A percentile compares a stretch with the other conserved stretches of the same genome.
Evolutionary conservation across 2,113 vertebrate species (phyloP).

Genomic region (Thalassoma bifasciatum): DNA sequence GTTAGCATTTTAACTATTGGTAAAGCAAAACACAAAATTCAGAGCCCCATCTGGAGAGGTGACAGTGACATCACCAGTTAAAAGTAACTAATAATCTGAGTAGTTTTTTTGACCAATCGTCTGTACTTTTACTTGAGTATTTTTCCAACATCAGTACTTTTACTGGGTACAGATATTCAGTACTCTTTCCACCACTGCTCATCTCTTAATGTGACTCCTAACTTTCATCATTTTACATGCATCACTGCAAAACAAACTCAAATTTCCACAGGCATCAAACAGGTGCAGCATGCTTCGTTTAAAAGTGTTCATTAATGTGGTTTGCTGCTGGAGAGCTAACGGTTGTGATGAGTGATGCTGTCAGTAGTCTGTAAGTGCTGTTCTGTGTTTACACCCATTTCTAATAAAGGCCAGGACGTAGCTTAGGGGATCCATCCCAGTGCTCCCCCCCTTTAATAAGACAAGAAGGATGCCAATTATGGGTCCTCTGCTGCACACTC

Average conservation of each 20-base stretch:
- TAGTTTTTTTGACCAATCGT: too few species aligned
- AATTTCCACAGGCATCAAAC: not conserved
- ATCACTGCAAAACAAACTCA: not conserved
- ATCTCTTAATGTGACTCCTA: not conserved
- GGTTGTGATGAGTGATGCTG: constrained; percentile 11
- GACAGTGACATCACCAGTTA: too few species aligned
- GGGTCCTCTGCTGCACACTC: constrained; percentile 72
- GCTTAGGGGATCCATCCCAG: constrained; percentile 68
- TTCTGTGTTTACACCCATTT: constrained; percentile 62
- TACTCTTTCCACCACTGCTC: too few species aligned
- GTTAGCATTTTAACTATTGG: too few species aligned
- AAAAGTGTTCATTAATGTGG: constrained; percentile 36
- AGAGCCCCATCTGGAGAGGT: too few species aligned
- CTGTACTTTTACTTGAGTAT: too few species aligned
- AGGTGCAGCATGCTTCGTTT: constrained; percentile 10
- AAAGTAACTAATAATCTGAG: too few species aligned
- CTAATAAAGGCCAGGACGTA: constrained; percentile 68
- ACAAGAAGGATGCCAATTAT: constrained; percentile 85
- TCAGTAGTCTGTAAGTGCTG: constrained; percentile 34
- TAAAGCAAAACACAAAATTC: too few species aligned
- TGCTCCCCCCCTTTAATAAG: constrained; percentile 80
- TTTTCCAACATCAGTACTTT: too few species aligned
- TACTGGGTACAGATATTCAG: too few species aligned
- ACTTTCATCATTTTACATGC: not conserved
- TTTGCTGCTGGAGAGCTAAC: constrained; percentile 40